Conservation (phyloP, 2,113 vertebrate species). For the Solenodon paradoxus region DNA sequence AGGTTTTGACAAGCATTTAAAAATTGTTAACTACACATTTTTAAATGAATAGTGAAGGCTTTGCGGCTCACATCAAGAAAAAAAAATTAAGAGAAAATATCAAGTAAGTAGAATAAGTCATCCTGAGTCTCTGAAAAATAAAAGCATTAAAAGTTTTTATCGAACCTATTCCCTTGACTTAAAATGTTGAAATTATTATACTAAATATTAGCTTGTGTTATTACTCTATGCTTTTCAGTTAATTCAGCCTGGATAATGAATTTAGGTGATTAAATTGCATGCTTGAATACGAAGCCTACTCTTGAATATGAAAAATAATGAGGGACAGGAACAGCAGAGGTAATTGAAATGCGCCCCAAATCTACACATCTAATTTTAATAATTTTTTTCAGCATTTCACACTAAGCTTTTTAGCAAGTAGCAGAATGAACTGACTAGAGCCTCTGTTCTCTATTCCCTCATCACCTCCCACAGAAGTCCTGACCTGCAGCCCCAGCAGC, state of each 20-base stretch:
- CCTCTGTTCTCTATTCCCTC: not conserved
- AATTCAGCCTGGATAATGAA: constrained; percentile 38
- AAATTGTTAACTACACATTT: not conserved
- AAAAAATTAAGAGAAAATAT: not conserved
- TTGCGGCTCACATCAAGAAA: not conserved
- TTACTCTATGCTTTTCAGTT: not conserved
- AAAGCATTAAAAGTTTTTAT: not conserved
- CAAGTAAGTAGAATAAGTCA: not conserved
- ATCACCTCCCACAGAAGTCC: not conserved
- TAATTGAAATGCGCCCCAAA: not conserved
- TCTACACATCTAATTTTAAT: not conserved
- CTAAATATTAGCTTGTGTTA: not conserved
- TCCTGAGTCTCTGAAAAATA: not conserved
- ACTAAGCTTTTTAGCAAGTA: not conserved
- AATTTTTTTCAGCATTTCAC: not conserved
- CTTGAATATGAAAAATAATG: constrained; percentile 30
- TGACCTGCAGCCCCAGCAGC: not conserved
- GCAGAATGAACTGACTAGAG: not conserved
- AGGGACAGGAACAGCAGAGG: not conserved
- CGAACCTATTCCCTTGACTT: not conserved
- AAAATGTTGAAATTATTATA: constrained; percentile 18
- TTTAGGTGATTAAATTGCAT: constrained; percentile 31
- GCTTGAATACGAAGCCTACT: not conserved
- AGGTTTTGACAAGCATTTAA: not conserved
- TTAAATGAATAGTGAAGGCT: not conserved